Percentiles rank a stretch among this genome's conserved stretches.
Conservation (phyloP, 2,797 vertebrate species). For the Hydrolagus colliei region DNA sequence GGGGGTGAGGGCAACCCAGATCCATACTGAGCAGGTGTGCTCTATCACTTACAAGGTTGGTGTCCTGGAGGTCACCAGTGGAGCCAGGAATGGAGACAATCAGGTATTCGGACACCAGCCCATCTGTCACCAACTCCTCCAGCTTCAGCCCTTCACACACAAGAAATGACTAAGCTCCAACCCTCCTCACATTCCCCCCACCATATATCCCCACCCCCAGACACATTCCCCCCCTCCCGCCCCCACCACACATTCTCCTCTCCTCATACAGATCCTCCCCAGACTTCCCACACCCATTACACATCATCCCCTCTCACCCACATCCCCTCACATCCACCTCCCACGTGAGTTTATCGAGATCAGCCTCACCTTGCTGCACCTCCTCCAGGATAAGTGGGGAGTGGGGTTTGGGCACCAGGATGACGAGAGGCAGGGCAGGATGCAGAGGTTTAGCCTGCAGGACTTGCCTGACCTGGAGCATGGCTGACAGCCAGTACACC, state of each 20-base stretch:
- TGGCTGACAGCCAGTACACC: slow-evolving; percentile 71
- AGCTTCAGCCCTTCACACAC: slow-evolving; percentile 71
- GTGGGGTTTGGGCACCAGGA: slow-evolving; percentile 63
- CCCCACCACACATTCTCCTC: no score
- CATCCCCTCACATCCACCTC: no score
- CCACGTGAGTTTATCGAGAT: no score
- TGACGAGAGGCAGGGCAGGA: slow-evolving; percentile 65
- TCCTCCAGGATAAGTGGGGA: slow-evolving; percentile 42
- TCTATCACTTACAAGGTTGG: slow-evolving; percentile 61
- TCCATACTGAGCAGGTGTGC: no score
- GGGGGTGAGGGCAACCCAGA: no score
- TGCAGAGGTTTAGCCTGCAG: slow-evolving; percentile 77
- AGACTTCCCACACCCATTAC: no score
- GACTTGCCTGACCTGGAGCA: slow-evolving; percentile 82
- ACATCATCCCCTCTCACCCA: no score
- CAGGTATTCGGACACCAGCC: slow-evolving; percentile 72
- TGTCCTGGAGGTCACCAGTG: slow-evolving; percentile 70
- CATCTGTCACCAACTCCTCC: slow-evolving; percentile 67
- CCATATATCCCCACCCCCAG: no score
- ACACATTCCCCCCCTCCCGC: no score
- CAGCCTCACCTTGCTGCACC: slow-evolving; percentile 66
- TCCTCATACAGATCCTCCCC: no score
- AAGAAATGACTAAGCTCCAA: not conserved
- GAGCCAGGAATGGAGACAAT: slow-evolving; percentile 69
- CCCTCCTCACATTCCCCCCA: not conserved